Evolutionary conservation across 2,888 invertebrate species (phyloP).

Genomic region (Drosophila greeni): DNA sequence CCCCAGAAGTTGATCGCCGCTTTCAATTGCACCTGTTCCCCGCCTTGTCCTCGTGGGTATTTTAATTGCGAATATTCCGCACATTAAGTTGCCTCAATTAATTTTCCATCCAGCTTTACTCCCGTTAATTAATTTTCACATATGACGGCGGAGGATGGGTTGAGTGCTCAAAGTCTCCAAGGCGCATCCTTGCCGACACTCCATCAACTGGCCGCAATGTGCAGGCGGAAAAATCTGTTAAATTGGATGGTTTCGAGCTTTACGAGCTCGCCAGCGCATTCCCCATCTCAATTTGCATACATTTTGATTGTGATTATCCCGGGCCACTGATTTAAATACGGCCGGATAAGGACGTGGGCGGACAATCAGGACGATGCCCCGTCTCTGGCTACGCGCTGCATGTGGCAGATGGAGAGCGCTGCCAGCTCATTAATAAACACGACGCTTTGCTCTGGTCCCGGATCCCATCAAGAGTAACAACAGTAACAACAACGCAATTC

Average conservation of each 20-base stretch:
- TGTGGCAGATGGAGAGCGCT: constrained; percentile 56
- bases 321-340: constrained; percentile 66
- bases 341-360: constrained; percentile 21
- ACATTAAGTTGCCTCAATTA: constrained; percentile 52
- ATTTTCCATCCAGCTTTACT: constrained; percentile 45
- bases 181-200: constrained; percentile 32
- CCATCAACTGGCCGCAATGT: constrained; percentile 27
- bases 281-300: constrained; percentile 63
- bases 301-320: constrained; percentile 68
- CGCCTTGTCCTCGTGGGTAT: constrained; percentile 3
- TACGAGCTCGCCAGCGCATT: constrained; percentile 19
- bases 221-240: constrained; percentile 54
- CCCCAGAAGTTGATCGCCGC: constrained; percentile 9
- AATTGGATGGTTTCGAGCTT: constrained; percentile 57
- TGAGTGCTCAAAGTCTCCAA: constrained; percentile 3
- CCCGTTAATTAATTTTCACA: constrained; percentile 64
- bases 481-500: constrained; percentile 32
- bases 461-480: constrained; percentile 23
- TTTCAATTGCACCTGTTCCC: constrained; percentile 11
- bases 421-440: constrained; percentile 64
- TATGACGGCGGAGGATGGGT: constrained; percentile 6
- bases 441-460: constrained; percentile 16
- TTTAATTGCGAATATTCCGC: constrained; percentile 43
- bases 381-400: constrained; percentile 25
- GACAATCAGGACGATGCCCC: constrained; percentile 9